Evolutionary conservation across 1,140 invertebrate species (phyloP), one percentile per base, ranked within the genome.

Genomic region (Saccostrea cuccullata): DNA sequence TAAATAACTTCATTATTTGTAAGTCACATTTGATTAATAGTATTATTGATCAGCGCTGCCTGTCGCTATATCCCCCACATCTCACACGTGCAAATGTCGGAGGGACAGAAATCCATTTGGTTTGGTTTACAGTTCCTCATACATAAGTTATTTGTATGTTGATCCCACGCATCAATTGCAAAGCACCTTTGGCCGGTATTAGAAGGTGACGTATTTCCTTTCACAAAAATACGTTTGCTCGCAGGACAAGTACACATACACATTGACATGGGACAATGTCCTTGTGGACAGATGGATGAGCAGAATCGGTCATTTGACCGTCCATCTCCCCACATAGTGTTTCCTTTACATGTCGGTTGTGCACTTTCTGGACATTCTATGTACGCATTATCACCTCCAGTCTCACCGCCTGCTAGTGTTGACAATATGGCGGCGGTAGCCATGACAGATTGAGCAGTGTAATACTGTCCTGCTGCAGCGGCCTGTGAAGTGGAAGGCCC

Each of bases 221-320:
- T 55, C 9, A 84, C 47, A 23, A 56, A 23, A 4, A 55, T 84
- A n/a, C 55, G 82, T 55, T 56, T 56, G 4, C 55, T 15, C 5
- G 82, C 26, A 5, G 91, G 87, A 60, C 91, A 92, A 36, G 87
- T 84, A 26, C 91, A 92, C 17, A 88, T 58, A 88, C 91, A 92
- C 23, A 91, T 23, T 20, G 87, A 83, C 26, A 85, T 73, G 5
- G 91, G 91, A 64, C 91, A 92, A 23, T 88, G 55, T 23, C 90
- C 90, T 8, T 82, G 86, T n/a, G 87, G 86, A 58, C 91, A 92
- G 26, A 90, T 84, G 20, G 88, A 85, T 17, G 82, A 36, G 86
- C 91, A 92, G 26, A 88, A 92, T 30, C 89, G 87, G 26, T 91
- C 90, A 85, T 90, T 90, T n/a, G 85, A 82, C 17, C 82, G 82